phyloP scores from a whole-genome alignment of 64 coral and sea anemone species.

The Pachyseris speciosa region DNA sequence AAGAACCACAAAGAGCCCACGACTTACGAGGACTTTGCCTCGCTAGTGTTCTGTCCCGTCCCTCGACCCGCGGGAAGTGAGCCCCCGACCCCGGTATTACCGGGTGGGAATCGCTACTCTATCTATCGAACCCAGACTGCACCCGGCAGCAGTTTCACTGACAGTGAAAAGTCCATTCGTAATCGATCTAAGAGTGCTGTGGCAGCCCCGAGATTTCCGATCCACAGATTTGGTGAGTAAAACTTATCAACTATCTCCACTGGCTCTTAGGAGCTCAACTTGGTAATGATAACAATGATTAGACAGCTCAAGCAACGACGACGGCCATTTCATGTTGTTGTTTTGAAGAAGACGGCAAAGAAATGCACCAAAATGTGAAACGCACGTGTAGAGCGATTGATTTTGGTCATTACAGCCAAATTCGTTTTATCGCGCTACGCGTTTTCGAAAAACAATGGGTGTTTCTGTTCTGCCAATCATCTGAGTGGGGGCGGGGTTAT shows the following conservation, averaged over 20 bases:
- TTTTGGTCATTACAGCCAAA: too few relatives aligned
- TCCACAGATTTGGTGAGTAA: constrained; percentile 30
- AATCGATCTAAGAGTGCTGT: constrained; percentile 70
- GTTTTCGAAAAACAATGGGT: too few relatives aligned
- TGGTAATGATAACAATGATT: background rate
- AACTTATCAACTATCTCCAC: too few relatives aligned
- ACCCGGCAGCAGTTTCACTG: constrained; percentile 38
- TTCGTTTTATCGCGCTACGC: too few relatives aligned
- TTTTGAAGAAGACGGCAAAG: too few relatives aligned
- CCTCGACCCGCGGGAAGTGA: constrained; percentile 70
- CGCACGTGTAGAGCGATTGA: too few relatives aligned
- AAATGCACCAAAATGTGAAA: too few relatives aligned
- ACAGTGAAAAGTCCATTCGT: constrained; percentile 19
- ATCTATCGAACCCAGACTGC: constrained; percentile 44
- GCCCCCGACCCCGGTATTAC: constrained; percentile 65
- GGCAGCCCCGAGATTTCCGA: constrained; percentile 6
- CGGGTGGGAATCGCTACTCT: background rate
- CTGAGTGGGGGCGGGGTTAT: too few relatives aligned
- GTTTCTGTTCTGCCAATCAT: too few relatives aligned
- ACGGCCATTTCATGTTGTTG: too few relatives aligned
- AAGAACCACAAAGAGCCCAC: constrained; percentile 85
- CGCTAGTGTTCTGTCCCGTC: constrained; percentile 81
- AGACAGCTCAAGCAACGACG: background rate
- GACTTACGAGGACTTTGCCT: constrained; percentile 90
- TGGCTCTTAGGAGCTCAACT: background rate